Base-by-base conservation (phyloP, 2,888 invertebrate genomes). In the Noctua janthe region DNA sequence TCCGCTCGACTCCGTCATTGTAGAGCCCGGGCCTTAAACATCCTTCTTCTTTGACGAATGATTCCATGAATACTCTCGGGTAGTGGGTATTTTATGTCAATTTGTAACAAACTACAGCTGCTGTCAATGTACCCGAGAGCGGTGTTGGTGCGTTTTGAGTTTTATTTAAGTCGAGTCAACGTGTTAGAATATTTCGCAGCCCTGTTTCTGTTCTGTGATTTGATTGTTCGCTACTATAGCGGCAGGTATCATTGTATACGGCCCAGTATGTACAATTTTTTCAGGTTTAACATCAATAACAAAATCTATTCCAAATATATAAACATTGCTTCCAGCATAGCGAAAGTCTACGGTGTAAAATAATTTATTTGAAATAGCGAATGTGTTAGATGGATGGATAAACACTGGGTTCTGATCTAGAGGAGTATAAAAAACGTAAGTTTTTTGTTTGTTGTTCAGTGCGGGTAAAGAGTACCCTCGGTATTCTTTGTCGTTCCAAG, bases 361-460 rank as follows among this genome's bases (percentile, higher is more conserved):
- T 62, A 62, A 29, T 7, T 15, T 62, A 15, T 62, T 62, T 62
- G 62, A 7, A 62, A 62, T 8, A 17, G 62, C 62, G 15, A 62
- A 17, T 17, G 62, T 62, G 29, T 29, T 62, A 8, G 29, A 62
- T 29, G 62, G 62, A 29, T 62, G 62, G 8, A 17, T 29, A 29
- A 15, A 6, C 7, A 29, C 62, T 6, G 62, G 29, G 1, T 29
- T 15, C 1, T 1, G 1, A 15, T 0, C 15, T 62, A 29, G 7
- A 29, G 15, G 7, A 17, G 8, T 7, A 8, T 29, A 2, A 29
- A 15, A 29, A 0, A 17, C 7, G 0, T 0, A 0, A 13, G 7
- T 8, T 62, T 62, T 62, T 29, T 17, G 1, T 8, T 2, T 29
- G 15, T 29, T 15, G 7, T 29, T 17, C 15, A 7, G 29, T 62